Evolutionary conservation across 1,140 invertebrate genomes (phyloP).

Genomic region (Nilaparvata lugens): DNA sequence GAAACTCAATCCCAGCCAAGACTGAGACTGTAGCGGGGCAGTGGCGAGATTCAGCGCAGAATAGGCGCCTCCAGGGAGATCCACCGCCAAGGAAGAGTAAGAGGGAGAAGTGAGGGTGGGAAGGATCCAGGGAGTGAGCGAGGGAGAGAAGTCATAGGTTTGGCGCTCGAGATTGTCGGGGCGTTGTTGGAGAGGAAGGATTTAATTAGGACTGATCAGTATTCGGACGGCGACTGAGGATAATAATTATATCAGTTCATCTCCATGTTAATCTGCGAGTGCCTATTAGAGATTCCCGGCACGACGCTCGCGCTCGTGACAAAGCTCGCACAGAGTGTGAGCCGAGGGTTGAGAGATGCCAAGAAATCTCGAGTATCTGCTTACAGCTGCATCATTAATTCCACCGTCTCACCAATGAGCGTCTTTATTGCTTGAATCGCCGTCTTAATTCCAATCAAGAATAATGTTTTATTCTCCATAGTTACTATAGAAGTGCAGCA

Average conservation of each 20-base stretch:
- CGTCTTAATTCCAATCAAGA: too few species aligned
- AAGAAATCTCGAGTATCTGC: too few species aligned
- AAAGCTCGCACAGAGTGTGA: not conserved
- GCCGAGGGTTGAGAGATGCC: too few species aligned
- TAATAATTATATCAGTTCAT: slow-evolving; percentile 5
- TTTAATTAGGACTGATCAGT: slow-evolving; percentile 2
- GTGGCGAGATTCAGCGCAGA: not conserved
- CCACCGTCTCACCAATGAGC: too few species aligned
- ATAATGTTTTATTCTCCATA: too few species aligned
- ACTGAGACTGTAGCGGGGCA: not conserved
- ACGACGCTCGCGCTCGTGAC: not conserved
- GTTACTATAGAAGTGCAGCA: too few species aligned
- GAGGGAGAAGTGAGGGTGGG: not conserved
- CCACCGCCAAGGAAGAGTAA: not conserved
- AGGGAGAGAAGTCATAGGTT: not conserved
- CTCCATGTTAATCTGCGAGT: slow-evolving; percentile 1
- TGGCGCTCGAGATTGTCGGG: too few species aligned
- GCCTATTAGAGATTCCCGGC: not conserved
- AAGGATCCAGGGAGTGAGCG: not conserved
- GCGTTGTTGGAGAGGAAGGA: not conserved
- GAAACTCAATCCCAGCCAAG: not conserved
- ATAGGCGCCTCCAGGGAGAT: not conserved
- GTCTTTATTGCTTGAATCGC: too few species aligned
- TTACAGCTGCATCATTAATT: too few species aligned
- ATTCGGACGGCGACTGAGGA: not conserved